A percentile compares a stretch with the other conserved stretches of the same genome.
Conservation (phyloP, 1,140 invertebrate species). For the Procambarus virginalis region DNA sequence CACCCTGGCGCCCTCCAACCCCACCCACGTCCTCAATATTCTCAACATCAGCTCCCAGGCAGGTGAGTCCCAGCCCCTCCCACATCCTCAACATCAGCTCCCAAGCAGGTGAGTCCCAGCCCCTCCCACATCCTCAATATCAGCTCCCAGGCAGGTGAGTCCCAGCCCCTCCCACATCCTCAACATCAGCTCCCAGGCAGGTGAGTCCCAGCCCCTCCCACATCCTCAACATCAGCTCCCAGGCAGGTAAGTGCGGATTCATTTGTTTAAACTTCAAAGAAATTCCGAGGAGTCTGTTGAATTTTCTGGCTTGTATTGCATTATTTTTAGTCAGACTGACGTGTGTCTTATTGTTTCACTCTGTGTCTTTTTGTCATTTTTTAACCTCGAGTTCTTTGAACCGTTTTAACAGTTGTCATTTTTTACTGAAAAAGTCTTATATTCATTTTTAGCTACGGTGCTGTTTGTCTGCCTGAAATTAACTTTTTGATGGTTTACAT, state of each 20-base stretch:
- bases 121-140: background rate
- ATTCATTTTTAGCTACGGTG: no score
- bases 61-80: slow-evolving; percentile 6
- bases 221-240: background rate
- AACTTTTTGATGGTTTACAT: no score
- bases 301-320: no score
- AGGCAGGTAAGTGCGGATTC: background rate
- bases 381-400: no score
- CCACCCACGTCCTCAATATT: slow-evolving; percentile 16
- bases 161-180: slow-evolving; percentile 10
- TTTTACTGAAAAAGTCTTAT: no score
- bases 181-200: background rate
- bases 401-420: no score
- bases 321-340: no score
- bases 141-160: slow-evolving; percentile 11
- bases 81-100: slow-evolving; percentile 10
- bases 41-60: background rate
- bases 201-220: slow-evolving; percentile 17
- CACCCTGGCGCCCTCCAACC: slow-evolving; percentile 46
- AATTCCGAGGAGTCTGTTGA: no score
- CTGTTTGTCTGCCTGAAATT: no score
- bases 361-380: no score
- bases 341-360: no score
- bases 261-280: no score
- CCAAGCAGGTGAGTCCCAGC: background rate